Conservation (phyloP, 2,113 vertebrate species). For the Nettapus auritus region DNA sequence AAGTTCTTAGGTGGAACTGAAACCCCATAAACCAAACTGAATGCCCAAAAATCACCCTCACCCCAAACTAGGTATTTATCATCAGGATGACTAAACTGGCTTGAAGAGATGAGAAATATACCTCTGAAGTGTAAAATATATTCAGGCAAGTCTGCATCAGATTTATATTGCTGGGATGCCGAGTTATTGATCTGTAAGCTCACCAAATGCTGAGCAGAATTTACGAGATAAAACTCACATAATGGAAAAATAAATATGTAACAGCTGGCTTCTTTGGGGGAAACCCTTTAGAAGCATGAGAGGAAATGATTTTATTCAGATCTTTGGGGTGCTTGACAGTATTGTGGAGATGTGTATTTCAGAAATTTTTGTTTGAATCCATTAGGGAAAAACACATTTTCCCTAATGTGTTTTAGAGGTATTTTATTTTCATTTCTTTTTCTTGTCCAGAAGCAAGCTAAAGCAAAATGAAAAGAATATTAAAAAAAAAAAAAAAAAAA, state of each 20-base stretch:
- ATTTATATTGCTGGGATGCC: conserved; percentile 43
- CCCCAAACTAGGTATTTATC: conserved; percentile 10
- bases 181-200: conserved; percentile 59
- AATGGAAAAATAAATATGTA: conserved; percentile 71
- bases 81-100: not conserved
- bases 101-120: conserved; percentile 30
- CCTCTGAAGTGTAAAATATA: conserved; percentile 54
- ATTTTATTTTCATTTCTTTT: conserved; percentile 11
- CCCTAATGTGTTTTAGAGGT: not conserved
- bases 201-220: conserved; percentile 60
- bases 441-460: conserved; percentile 13
- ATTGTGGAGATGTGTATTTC: conserved; percentile 43
- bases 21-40: not conserved
- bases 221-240: conserved; percentile 49
- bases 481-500: not conserved
- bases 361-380: conserved; percentile 19
- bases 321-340: not conserved
- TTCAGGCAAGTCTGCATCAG: conserved; percentile 38
- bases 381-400: not conserved
- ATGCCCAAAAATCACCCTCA: not conserved
- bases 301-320: conserved; percentile 53
- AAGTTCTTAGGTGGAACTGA: not conserved
- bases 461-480: not conserved
- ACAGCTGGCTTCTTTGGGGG: conserved; percentile 55
- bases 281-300: conserved; percentile 55